A percentile compares a stretch with the other conserved stretches of the same genome.
Conservation (phyloP, 53 echinoderm and acorn worm genomes). For the Paelopatides confundens region DNA sequence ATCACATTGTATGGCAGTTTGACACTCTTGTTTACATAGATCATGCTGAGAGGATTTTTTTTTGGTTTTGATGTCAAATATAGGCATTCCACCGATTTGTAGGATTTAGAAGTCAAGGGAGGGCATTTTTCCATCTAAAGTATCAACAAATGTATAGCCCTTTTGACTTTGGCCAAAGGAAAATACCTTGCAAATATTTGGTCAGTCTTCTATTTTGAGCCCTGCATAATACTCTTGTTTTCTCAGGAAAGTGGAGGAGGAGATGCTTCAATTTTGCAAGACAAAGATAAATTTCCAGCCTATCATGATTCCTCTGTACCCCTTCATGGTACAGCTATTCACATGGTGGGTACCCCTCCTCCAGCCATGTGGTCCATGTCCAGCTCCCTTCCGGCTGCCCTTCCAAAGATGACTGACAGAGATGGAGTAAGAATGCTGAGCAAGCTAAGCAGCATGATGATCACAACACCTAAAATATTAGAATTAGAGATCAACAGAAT, state of each 20-base stretch:
- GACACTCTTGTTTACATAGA: no score
- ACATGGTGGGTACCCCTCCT: slow-evolving; percentile 76
- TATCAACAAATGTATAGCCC: no score
- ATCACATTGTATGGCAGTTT: no score
- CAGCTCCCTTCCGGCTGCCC: slow-evolving; percentile 64
- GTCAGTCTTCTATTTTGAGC: no score
- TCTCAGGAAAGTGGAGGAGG: background rate
- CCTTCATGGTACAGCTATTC: slow-evolving; percentile 78
- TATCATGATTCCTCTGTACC: slow-evolving; percentile 27
- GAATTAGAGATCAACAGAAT: slow-evolving; percentile 97
- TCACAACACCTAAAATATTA: slow-evolving; percentile 91
- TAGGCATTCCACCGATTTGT: no score
- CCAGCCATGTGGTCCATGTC: slow-evolving; percentile 98
- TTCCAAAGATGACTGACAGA: slow-evolving; percentile 14
- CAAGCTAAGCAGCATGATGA: slow-evolving; percentile 53
- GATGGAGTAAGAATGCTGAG: slow-evolving; percentile 45
- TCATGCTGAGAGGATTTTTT: no score
- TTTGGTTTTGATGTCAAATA: no score
- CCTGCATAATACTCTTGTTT: background rate
- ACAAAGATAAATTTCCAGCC: background rate
- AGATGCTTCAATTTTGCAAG: background rate
- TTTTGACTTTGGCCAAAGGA: no score
- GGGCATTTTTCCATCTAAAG: no score
- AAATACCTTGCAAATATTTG: no score
- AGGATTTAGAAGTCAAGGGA: background rate